These are phyloP conservation scores for Bos javanicus DNA, from an alignment of 2,113 vertebrate genomes.

Conservation along the genomic window DNA sequence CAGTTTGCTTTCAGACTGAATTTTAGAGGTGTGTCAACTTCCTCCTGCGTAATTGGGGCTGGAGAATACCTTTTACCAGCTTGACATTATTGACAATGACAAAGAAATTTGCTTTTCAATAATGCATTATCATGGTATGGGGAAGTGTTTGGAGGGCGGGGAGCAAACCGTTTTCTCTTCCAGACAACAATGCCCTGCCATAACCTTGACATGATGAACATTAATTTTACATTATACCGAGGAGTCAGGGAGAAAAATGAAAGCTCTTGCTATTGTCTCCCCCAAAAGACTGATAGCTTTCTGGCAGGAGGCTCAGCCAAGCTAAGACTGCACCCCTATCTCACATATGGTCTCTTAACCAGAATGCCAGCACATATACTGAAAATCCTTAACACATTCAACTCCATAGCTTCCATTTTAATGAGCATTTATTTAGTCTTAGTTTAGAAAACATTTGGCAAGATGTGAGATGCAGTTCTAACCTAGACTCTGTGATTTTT, in stretches of 20 bases:
- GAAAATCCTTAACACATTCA: neutral
- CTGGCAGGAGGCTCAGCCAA: neutral
- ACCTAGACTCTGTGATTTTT: neutral
- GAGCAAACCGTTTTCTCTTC: constrained; percentile 49
- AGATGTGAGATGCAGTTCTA: constrained; percentile 3
- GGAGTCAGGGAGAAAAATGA: constrained; percentile 59
- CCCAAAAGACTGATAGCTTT: constrained; percentile 50
- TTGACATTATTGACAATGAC: constrained; percentile 56
- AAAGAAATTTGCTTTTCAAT: constrained; percentile 73
- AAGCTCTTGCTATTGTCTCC: constrained; percentile 61
- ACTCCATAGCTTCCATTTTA: constrained; percentile 48
- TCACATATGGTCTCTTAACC: neutral
- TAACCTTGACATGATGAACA: constrained; percentile 58
- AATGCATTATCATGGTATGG: constrained; percentile 21
- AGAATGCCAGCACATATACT: neutral
- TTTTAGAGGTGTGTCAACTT: constrained; percentile 62
- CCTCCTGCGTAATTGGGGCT: constrained; percentile 44
- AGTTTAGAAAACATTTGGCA: constrained; percentile 42
- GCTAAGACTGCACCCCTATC: neutral
- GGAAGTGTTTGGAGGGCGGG: constrained; percentile 3
- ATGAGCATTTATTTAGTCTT: constrained; percentile 46
- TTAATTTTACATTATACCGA: constrained; percentile 70
- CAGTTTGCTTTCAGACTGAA: constrained; percentile 47
- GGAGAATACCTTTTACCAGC: constrained; percentile 12
- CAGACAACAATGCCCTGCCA: constrained; percentile 23